Conservation (phyloP, 2,888 invertebrate genomes). For the Acrobasis suavella region DNA sequence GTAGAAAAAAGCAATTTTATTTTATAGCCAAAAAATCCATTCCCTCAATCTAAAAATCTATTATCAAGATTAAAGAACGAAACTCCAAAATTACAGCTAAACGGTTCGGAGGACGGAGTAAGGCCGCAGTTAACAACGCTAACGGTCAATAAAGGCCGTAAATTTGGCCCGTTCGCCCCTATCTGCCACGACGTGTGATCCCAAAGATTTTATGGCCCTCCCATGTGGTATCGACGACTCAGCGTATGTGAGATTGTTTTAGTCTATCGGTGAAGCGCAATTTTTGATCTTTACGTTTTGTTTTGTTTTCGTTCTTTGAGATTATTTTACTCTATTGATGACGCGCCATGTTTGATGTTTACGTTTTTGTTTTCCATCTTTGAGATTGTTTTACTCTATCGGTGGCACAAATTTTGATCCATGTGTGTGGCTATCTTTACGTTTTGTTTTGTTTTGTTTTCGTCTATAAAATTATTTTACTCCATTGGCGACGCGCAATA, state of each 20-base stretch:
- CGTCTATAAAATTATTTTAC: too few species aligned
- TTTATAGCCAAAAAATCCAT: too few species aligned
- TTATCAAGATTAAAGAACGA: slow-evolving; percentile 17
- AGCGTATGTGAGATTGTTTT: slow-evolving; percentile 16
- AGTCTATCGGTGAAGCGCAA: slow-evolving; percentile 10
- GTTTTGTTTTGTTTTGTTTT: too few species aligned
- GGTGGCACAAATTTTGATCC: too few species aligned
- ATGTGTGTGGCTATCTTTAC: too few species aligned
- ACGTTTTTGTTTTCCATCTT: too few species aligned
- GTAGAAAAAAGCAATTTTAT: too few species aligned
- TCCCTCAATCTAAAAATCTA: slow-evolving; percentile 3
- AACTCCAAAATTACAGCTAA: slow-evolving; percentile 16
- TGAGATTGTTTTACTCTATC: too few species aligned
- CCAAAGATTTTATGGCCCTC: slow-evolving; percentile 14
- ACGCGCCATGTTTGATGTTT: too few species aligned
- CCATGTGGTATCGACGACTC: slow-evolving; percentile 20
- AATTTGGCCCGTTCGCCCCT: slow-evolving; percentile 36
- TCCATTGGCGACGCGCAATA: too few species aligned
- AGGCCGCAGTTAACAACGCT: slow-evolving; percentile 42
- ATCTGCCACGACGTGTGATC: slow-evolving; percentile 24
- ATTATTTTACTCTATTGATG: too few species aligned
- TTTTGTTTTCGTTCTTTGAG: slow-evolving; percentile 8
- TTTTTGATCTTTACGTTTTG: slow-evolving; percentile 1
- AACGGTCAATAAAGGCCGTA: slow-evolving; percentile 57
- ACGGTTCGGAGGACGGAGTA: neutral